phyloP scores from a whole-genome alignment of 2,113 vertebrate genomes.

The Vulpes vulpes region DNA sequence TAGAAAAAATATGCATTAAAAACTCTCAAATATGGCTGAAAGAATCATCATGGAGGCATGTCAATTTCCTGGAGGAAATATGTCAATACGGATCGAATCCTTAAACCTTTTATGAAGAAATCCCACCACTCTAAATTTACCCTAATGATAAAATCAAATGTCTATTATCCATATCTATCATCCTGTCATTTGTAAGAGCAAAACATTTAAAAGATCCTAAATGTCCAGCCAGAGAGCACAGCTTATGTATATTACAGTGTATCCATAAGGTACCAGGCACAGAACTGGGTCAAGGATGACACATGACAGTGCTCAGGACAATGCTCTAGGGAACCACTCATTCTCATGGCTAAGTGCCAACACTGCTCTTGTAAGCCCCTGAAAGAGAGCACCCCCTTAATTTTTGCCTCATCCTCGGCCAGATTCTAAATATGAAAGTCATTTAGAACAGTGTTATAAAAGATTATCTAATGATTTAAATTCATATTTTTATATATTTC shows the following conservation, averaged over 20 bases:
- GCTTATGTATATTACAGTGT: neutral
- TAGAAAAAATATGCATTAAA: neutral
- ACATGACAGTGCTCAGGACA: neutral
- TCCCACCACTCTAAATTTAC: neutral
- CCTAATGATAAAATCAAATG: neutral
- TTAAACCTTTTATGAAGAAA: neutral
- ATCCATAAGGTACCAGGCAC: no score
- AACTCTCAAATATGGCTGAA: neutral
- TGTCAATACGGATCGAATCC: neutral
- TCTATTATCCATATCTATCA: neutral
- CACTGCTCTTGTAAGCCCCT: fast-evolving
- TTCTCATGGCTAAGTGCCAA: neutral
- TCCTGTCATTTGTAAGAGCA: neutral
- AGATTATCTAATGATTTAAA: neutral
- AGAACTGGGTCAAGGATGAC: neutral
- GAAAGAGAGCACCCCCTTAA: neutral
- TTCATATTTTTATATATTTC: neutral
- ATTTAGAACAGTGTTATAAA: neutral
- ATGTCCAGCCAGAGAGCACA: neutral
- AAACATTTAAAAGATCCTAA: neutral
- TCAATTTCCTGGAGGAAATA: neutral
- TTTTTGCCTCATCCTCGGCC: neutral
- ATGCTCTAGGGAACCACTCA: neutral
- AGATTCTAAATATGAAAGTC: neutral
- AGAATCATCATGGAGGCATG: neutral